phyloP scores from a whole-genome alignment of 2,888 invertebrate genomes.

The Tanaodytes sp. region DNA sequence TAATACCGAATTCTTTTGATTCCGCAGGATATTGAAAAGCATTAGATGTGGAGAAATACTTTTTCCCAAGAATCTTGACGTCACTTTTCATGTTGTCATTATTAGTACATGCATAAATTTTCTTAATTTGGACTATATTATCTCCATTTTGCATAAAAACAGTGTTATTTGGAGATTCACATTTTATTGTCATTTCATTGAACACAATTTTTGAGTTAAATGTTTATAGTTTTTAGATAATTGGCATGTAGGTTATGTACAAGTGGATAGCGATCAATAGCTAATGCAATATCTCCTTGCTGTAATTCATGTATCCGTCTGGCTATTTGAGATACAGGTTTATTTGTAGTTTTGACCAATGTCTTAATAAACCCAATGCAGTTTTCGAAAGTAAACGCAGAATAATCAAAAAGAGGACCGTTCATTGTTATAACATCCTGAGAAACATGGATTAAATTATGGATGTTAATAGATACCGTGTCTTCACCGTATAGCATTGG shows the following conservation, averaged over 20 bases:
- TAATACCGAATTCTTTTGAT: conserved; percentile 9
- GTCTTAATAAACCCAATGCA: conserved; percentile 49
- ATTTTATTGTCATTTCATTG: too few relatives aligned
- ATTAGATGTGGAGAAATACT: not conserved
- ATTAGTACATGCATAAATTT: too few relatives aligned
- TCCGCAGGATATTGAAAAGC: conserved; percentile 4
- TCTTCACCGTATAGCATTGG: conserved; percentile 50
- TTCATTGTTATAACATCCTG: conserved; percentile 24
- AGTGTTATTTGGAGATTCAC: not conserved
- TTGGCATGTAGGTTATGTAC: conserved; percentile 5
- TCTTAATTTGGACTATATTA: not conserved
- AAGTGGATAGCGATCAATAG: not conserved
- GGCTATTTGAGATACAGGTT: conserved; percentile 24
- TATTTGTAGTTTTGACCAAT: conserved; percentile 23
- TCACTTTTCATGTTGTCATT: too few relatives aligned
- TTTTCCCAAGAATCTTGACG: conserved; percentile 8
- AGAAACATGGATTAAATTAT: conserved; percentile 47
- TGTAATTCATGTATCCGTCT: conserved; percentile 18
- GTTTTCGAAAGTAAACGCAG: conserved; percentile 49
- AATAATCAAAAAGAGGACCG: not conserved
- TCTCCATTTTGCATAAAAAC: not conserved
- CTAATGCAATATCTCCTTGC: conserved; percentile 1
- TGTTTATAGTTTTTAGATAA: not conserved
- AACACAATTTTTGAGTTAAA: not conserved
- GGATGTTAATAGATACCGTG: conserved; percentile 47